phyloP scores from a whole-genome alignment of 2,113 vertebrate species.

The Raja brachyura region DNA sequence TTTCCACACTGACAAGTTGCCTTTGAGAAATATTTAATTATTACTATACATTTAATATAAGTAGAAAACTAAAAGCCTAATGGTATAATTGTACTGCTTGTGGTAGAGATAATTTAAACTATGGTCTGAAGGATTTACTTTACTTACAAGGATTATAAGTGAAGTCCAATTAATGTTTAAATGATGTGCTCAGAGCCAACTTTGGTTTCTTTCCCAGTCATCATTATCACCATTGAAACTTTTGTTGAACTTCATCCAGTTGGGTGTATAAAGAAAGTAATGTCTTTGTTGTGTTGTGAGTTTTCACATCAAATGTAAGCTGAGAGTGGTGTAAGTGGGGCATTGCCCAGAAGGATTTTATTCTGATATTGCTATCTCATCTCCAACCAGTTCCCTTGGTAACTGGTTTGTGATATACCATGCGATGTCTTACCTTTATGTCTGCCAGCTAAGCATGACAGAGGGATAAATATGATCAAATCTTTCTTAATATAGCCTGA shows the following conservation, averaged over 20 bases:
- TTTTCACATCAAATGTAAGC: background rate
- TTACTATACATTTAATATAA: conserved; percentile 11
- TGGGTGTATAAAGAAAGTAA: background rate
- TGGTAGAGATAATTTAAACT: background rate
- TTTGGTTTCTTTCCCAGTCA: background rate
- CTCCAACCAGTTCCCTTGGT: background rate
- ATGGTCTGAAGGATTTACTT: background rate
- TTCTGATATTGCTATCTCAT: background rate
- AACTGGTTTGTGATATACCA: background rate
- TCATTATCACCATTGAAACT: background rate
- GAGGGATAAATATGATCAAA: background rate
- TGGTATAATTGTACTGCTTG: background rate
- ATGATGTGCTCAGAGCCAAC: background rate
- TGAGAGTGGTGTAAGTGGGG: background rate
- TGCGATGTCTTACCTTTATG: background rate
- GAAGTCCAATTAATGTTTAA: background rate
- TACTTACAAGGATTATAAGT: background rate
- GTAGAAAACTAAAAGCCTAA: background rate
- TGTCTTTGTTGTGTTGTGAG: background rate
- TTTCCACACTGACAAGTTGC: background rate
- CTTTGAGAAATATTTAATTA: conserved; percentile 19
- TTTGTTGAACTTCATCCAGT: background rate
- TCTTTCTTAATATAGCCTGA: background rate
- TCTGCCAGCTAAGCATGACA: background rate
- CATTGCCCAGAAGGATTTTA: background rate